Conservation (phyloP, 92 coral and sea anemone species). For the Zoanthus solanderi region DNA sequence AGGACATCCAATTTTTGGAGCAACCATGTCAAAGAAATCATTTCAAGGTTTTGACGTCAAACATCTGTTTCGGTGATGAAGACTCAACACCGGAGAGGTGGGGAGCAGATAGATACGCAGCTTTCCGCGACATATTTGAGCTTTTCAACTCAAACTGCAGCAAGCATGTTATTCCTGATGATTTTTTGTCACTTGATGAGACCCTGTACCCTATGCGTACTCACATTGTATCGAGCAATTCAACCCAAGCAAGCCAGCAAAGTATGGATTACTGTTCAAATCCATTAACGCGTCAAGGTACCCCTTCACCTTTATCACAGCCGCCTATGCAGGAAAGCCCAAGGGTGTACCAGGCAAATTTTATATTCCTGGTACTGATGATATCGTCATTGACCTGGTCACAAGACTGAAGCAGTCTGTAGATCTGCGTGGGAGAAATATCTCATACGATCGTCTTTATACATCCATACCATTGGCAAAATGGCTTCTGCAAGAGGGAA, state of each 20-base stretch:
- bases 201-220: no score
- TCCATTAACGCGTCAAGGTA: background rate
- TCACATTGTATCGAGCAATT: no score
- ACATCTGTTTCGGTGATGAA: background rate
- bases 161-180: background rate
- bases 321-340: background rate
- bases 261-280: background rate
- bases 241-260: no score
- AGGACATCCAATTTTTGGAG: background rate
- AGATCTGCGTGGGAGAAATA: constrained; percentile 25
- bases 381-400: background rate
- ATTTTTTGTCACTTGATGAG: no score
- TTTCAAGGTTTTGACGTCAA: background rate
- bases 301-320: constrained; percentile 5
- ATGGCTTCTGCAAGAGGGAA: constrained; percentile 43
- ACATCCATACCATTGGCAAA: background rate
- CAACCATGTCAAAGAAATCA: background rate
- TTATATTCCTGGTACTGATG: background rate
- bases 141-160: background rate
- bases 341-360: background rate
- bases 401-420: background rate
- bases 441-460: no score
- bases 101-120: background rate
- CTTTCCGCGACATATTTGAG: background rate
- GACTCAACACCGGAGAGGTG: background rate